Base-by-base conservation (phyloP, 1,140 invertebrate genomes). In the Limonius californicus region DNA sequence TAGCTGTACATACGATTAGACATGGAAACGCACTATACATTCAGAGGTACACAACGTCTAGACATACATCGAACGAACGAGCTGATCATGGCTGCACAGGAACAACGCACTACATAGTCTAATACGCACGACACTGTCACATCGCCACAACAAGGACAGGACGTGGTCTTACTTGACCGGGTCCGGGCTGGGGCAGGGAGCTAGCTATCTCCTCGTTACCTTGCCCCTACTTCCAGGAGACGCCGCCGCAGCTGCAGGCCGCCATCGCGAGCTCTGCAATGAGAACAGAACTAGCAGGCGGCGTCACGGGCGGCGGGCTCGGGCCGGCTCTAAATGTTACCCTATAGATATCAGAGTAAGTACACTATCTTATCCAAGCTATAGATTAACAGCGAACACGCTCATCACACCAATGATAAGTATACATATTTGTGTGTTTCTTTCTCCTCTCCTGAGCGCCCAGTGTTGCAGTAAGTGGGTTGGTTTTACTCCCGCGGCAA, bases 201-300 rank as follows among this genome's bases (percentile, higher is more conserved):
- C 78, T 81, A 81, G 78, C 79, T 82, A 81, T 81, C 80, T 82
- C 80, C 81, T 81, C 80, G 80, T 82, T 82, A 81, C 81, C 80
- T 82, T 82, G 77, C 81, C 81, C 82, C 82, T 83, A 84, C 82
- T 83, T 83, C 82, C 81, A 82, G 81, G 80, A 81, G 80, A 79
- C 77, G 81, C 79, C 80, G 79, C 80, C 78, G 79, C 78, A 78
- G 78, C 81, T 80, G 77, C 77, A 77, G 78, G 79, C 78, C 81
- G 71, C 66, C 75, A 75, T 83, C 79, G 82, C 81, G 79, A 79
- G 81, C 80, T 84, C 82, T 83, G 82, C 70, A 83, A 84, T 82
- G 77, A 83, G 80, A 84, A 83, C 77, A 83, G 78, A 82, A 81
- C 71, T 71, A 72, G 68, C 64, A 68, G 59, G 68, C 68, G 72